Evolutionary conservation across 2,888 invertebrate genomes (phyloP).

Genomic region (Hirtodrosophila trivittata): DNA sequence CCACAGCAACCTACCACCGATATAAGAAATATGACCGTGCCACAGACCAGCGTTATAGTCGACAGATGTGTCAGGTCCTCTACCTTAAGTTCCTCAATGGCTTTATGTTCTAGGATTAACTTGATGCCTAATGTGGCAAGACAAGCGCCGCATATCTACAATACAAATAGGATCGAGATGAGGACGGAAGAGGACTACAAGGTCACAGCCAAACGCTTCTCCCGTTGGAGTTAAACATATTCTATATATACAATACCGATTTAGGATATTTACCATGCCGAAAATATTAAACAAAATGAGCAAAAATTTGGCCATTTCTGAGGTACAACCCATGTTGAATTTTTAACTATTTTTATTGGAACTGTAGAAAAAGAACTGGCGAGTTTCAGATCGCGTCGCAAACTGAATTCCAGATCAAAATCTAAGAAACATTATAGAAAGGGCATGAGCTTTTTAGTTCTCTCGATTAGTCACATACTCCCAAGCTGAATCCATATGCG

Average conservation of each 20-base stretch:
- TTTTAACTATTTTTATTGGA: background rate
- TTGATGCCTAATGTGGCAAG: background rate
- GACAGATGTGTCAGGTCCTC: slow-evolving; percentile 1
- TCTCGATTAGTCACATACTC: no score
- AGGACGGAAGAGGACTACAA: no score
- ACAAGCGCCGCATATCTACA: slow-evolving; percentile 15
- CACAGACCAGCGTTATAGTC: slow-evolving; percentile 7
- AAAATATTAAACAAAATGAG: slow-evolving; percentile 19
- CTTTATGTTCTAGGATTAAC: no score
- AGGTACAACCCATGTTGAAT: slow-evolving; percentile 19
- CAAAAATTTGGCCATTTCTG: slow-evolving; percentile 23
- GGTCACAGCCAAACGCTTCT: no score
- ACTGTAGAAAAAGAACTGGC: background rate
- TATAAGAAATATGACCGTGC: background rate
- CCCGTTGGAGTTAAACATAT: no score
- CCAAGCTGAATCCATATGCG: no score
- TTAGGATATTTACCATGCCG: slow-evolving; percentile 28
- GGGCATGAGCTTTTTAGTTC: no score
- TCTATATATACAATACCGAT: background rate
- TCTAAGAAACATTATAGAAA: no score
- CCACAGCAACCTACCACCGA: slow-evolving; percentile 30
- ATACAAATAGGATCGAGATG: background rate
- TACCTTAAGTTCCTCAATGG: no score
- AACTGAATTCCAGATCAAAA: background rate
- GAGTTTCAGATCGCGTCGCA: background rate